phyloP scores from a whole-genome alignment of 2,113 vertebrate species.

The Daboia siamensis region DNA sequence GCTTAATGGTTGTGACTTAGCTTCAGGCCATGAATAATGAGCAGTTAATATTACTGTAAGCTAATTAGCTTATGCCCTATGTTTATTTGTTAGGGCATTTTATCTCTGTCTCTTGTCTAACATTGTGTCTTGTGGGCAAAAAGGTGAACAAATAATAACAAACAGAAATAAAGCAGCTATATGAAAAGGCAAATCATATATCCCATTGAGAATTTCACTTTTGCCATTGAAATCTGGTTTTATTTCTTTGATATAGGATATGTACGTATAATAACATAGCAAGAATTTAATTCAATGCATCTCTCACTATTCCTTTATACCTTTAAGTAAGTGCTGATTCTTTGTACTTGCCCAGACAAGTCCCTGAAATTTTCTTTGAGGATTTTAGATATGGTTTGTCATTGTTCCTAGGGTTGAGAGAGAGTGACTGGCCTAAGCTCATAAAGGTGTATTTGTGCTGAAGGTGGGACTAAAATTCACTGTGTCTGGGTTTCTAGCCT shows the following conservation, averaged over 20 bases:
- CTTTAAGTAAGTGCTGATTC: not conserved
- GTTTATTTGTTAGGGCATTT: not conserved
- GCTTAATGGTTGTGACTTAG: not conserved
- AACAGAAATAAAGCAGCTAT: not conserved
- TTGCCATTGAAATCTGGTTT: not conserved
- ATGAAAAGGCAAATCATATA: not conserved
- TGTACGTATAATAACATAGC: not conserved
- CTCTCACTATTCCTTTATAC: not conserved
- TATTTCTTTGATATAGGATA: not conserved
- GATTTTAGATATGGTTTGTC: not conserved
- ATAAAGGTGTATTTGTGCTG: not conserved
- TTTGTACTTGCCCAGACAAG: not conserved
- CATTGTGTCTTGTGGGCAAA: not conserved
- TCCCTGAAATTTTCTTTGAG: not conserved
- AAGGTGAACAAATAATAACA: not conserved
- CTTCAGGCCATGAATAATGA: not conserved
- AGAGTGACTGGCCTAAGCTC: not conserved
- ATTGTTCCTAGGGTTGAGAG: not conserved
- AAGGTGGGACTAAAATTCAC: not conserved
- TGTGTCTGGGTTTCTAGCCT: not conserved
- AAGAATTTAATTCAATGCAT: not conserved
- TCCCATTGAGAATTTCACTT: not conserved
- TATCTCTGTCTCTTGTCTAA: not conserved
- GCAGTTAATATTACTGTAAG: not conserved
- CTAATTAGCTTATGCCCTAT: not conserved